Evolutionary conservation across 2,113 vertebrate genomes (phyloP).

Genomic region (Cnemophilus loriae): DNA sequence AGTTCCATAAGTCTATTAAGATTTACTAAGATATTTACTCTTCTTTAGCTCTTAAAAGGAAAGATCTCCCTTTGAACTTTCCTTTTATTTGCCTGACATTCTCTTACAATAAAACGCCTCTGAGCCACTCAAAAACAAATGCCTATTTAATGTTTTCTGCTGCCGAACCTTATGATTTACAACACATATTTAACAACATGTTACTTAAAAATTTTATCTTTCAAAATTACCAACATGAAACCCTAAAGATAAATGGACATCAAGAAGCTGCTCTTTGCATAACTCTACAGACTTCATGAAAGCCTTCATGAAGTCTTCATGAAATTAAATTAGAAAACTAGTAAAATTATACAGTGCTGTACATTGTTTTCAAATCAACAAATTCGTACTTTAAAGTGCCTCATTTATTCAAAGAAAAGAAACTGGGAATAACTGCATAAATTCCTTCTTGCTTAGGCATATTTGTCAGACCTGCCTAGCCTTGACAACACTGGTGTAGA

Average conservation of each 20-base stretch:
- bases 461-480: not conserved
- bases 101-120: constrained; percentile 57
- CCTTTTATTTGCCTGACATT: constrained; percentile 69
- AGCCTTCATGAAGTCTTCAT: not conserved
- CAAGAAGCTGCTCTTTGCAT: not conserved
- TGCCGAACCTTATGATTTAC: constrained; percentile 29
- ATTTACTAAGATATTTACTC: constrained; percentile 66
- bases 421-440: not conserved
- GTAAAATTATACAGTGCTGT: not conserved
- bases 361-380: not conserved
- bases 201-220: constrained; percentile 19
- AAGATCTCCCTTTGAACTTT: constrained; percentile 65
- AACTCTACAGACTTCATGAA: not conserved
- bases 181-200: not conserved
- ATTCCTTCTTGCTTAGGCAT: not conserved
- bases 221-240: not conserved
- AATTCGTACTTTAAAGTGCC: not conserved
- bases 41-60: constrained; percentile 58
- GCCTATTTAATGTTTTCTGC: constrained; percentile 47
- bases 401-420: not conserved
- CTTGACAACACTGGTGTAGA: not conserved
- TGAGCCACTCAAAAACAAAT: constrained; percentile 41
- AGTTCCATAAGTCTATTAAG: constrained; percentile 45
- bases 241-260: not conserved
- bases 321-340: not conserved